These are phyloP conservation scores for Apoda limacodes DNA, from an alignment of 2,888 invertebrate species.

Conservation along the genomic window DNA sequence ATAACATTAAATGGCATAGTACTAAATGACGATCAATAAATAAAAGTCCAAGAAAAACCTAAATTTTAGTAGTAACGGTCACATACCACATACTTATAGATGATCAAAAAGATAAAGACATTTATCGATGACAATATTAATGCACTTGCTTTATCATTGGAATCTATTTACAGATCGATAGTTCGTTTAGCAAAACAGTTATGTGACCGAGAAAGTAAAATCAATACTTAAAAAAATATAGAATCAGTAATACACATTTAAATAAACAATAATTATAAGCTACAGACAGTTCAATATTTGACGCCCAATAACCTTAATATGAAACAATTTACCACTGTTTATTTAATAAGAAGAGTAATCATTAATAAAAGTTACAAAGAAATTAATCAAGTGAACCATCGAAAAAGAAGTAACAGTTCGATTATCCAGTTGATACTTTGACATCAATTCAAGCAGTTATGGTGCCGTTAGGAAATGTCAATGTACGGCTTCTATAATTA, in stretches of 20 bases:
- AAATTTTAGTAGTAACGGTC: too few relatives aligned
- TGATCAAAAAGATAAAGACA: neutral
- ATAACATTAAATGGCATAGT: too few relatives aligned
- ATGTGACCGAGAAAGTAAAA: conserved; percentile 24
- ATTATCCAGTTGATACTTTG: neutral
- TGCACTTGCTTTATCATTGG: conserved; percentile 20
- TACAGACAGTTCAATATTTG: too few relatives aligned
- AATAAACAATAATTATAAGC: neutral
- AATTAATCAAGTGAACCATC: neutral
- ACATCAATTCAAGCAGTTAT: neutral
- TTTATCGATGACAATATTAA: conserved; percentile 16
- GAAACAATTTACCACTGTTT: too few relatives aligned
- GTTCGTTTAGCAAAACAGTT: conserved; percentile 23
- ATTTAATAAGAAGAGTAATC: neutral
- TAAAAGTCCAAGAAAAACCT: too few relatives aligned
- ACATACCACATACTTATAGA: too few relatives aligned
- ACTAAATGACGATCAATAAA: too few relatives aligned
- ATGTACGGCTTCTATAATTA: too few relatives aligned
- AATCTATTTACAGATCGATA: conserved; percentile 16
- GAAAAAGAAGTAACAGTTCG: neutral
- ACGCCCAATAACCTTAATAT: too few relatives aligned
- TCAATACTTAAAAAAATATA: too few relatives aligned
- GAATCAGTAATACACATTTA: too few relatives aligned
- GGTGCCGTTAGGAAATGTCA: neutral
- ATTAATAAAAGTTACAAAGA: neutral